Conservation (phyloP, 1,140 invertebrate species). For the Cepaea nemoralis region DNA sequence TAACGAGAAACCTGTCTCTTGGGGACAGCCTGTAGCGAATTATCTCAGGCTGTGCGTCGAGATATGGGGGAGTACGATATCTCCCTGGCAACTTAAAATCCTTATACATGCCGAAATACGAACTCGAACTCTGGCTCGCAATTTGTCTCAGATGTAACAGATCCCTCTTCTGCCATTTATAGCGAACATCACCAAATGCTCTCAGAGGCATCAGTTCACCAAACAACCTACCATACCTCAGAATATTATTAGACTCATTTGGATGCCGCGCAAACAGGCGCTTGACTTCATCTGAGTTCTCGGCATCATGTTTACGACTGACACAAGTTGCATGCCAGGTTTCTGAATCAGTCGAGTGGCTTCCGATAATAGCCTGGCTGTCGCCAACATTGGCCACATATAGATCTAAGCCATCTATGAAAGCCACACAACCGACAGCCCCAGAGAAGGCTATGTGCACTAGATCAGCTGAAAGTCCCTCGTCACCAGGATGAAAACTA, state of each 20-base stretch:
- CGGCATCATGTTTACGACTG: slow-evolving; percentile 89
- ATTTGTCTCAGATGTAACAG: slow-evolving; percentile 75
- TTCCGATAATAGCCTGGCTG: slow-evolving; percentile 89
- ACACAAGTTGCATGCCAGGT: slow-evolving; percentile 75
- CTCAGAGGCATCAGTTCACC: slow-evolving; percentile 93
- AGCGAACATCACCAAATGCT: slow-evolving; percentile 95
- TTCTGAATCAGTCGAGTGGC: slow-evolving; percentile 77
- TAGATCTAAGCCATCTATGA: slow-evolving; percentile 85
- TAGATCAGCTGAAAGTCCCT: slow-evolving; percentile 24
- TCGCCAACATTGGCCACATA: slow-evolving; percentile 93
- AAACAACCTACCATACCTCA: slow-evolving; percentile 89
- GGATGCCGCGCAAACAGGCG: slow-evolving; percentile 82
- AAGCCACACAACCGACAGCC: slow-evolving; percentile 87
- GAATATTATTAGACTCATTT: slow-evolving; percentile 85
- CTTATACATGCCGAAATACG: slow-evolving; percentile 50
- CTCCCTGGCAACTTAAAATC: slow-evolving; percentile 75
- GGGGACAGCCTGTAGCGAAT: slow-evolving; percentile 85
- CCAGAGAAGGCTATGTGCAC: slow-evolving; percentile 84
- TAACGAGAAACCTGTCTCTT: slow-evolving; percentile 92
- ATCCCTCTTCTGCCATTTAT: slow-evolving; percentile 89
- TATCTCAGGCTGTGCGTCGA: slow-evolving; percentile 84
- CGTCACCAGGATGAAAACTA: slow-evolving; percentile 37
- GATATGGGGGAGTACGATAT: slow-evolving; percentile 95
- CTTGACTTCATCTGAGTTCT: slow-evolving; percentile 87
- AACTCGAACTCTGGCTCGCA: slow-evolving; percentile 28